A percentile compares a stretch with the other conserved stretches of the same genome.
phyloP scores from a whole-genome alignment of 2,888 invertebrate genomes.

The Chrysomela aeneicollis region DNA sequence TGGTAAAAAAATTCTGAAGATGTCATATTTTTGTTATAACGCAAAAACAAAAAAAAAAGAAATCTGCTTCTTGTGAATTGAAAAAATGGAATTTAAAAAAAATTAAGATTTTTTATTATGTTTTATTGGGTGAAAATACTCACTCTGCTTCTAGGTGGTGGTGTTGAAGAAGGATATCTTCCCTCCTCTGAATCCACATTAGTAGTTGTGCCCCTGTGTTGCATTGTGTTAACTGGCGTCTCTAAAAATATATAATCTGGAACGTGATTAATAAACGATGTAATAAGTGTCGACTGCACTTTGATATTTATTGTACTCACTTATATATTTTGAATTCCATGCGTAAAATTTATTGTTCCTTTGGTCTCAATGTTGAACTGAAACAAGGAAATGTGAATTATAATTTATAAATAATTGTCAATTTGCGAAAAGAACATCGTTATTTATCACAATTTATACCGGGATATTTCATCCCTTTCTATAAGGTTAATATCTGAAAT shows the following conservation, averaged over 20 bases:
- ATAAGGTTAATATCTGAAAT: too few species aligned
- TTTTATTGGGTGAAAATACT: constrained; percentile 26
- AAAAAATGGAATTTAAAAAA: too few species aligned
- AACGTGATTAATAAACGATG: not conserved
- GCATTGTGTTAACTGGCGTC: constrained; percentile 50
- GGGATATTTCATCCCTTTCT: too few species aligned
- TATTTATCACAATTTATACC: too few species aligned
- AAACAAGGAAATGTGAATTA: constrained; percentile 24
- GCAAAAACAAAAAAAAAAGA: too few species aligned
- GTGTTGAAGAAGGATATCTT: constrained; percentile 37
- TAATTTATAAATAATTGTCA: not conserved
- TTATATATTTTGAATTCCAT: constrained; percentile 39
- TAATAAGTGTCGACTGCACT: constrained; percentile 13
- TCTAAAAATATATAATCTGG: constrained; percentile 21
- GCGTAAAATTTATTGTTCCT: constrained; percentile 34
- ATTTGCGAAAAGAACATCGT: not conserved
- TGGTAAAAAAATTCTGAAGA: too few species aligned
- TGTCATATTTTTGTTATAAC: too few species aligned
- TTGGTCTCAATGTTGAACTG: constrained; percentile 36
- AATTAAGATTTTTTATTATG: too few species aligned
- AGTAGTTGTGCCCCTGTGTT: constrained; percentile 50
- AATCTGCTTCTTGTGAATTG: too few species aligned
- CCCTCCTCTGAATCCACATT: constrained; percentile 52
- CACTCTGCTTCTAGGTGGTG: constrained; percentile 47
- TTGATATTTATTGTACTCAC: constrained; percentile 30